A percentile compares a stretch with the other conserved stretches of the same genome.
Evolutionary conservation across 2,113 vertebrate genomes (phyloP).

Genomic region (Clupea harengus): DNA sequence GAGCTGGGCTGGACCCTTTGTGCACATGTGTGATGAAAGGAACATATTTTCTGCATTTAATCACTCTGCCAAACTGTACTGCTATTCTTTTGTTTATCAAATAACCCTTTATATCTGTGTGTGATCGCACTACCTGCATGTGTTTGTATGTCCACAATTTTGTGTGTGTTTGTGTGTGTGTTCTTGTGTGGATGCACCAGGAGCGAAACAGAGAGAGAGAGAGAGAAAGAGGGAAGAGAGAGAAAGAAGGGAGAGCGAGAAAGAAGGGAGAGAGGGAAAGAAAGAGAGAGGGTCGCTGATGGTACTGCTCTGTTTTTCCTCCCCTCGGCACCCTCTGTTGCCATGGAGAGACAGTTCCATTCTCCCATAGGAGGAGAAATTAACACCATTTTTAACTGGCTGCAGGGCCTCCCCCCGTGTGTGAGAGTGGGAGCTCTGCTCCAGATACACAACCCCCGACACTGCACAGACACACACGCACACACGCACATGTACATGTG

Average conservation of each 20-base stretch:
- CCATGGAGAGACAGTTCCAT: slow-evolving; percentile 78
- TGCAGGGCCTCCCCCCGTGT: slow-evolving; percentile 75
- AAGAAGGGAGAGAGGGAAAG: slow-evolving; percentile 19
- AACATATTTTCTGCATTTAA: slow-evolving; percentile 16
- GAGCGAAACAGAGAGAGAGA: neutral
- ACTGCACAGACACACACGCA: slow-evolving; percentile 35
- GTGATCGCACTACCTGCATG: neutral
- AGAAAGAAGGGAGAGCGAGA: neutral
- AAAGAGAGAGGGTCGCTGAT: slow-evolving; percentile 72
- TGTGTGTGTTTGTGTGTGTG: slow-evolving; percentile 17
- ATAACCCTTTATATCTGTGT: slow-evolving; percentile 20
- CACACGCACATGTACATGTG: slow-evolving; percentile 32
- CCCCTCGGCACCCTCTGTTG: slow-evolving; percentile 79
- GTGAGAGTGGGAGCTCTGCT: slow-evolving; percentile 67
- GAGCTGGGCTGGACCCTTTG: slow-evolving; percentile 11
- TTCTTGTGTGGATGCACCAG: neutral
- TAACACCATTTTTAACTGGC: slow-evolving; percentile 83
- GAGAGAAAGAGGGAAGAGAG: neutral
- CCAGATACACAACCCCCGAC: slow-evolving; percentile 43
- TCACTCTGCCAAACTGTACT: neutral
- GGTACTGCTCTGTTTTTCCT: slow-evolving; percentile 71
- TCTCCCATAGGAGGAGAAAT: slow-evolving; percentile 81
- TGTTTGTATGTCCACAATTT: slow-evolving; percentile 8
- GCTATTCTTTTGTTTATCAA: neutral
- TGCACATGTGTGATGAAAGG: neutral